These are phyloP conservation scores for Ictalurus punctatus DNA, from an alignment of 2,113 vertebrate genomes.

Conservation along the genomic window DNA sequence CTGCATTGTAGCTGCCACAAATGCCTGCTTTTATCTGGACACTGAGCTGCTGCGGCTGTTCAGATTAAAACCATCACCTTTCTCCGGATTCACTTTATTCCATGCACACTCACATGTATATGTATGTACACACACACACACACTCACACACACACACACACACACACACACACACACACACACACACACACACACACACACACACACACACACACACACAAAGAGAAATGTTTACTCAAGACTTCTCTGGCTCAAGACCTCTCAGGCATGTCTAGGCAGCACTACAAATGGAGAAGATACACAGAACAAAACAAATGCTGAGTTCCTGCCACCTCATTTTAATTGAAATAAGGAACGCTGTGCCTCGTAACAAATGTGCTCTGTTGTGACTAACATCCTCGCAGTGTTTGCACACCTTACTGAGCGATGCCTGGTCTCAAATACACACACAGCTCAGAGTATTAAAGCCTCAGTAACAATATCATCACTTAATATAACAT, in stretches of 20 bases:
- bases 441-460: neutral
- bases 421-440: conserved; percentile 6
- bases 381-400: conserved; percentile 26
- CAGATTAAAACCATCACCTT: conserved; percentile 51
- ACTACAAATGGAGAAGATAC: conserved; percentile 24
- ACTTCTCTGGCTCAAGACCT: conserved; percentile 17
- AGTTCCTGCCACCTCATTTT: conserved; percentile 33
- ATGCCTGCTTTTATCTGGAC: conserved; percentile 55
- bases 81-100: conserved; percentile 26
- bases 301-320: conserved; percentile 36
- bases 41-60: conserved; percentile 24
- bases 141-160: conserved; percentile 11
- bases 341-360: conserved; percentile 46
- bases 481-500: neutral
- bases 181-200: neutral
- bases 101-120: conserved; percentile 31
- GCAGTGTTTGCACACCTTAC: conserved; percentile 39
- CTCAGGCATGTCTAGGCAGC: conserved; percentile 22
- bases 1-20: conserved; percentile 53
- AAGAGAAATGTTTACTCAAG: conserved; percentile 34
- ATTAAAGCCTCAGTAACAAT: neutral
- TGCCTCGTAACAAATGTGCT: conserved; percentile 23
- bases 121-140: neutral
- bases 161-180: neutral
- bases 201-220: conserved; percentile 22